A percentile compares a stretch with the other conserved stretches of the same genome.
These are phyloP conservation scores for Morpho achilles DNA, from an alignment of 2,888 invertebrate genomes.

Conservation along the genomic window DNA sequence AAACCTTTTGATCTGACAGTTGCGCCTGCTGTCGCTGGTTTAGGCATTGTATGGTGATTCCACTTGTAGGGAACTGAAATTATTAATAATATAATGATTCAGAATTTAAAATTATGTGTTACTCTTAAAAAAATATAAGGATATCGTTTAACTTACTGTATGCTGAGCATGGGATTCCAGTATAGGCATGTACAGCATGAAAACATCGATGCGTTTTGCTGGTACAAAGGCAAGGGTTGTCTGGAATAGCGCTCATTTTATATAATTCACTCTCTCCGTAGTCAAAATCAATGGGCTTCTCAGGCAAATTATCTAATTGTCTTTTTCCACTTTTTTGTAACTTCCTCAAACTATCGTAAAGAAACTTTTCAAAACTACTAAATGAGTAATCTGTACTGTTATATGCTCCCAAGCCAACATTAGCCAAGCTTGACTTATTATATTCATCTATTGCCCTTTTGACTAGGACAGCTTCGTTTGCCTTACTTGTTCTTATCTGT, in stretches of 20 bases:
- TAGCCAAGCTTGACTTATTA: constrained; percentile 85
- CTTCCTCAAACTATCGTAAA: constrained; percentile 90
- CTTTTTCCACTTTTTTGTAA: constrained; percentile 85
- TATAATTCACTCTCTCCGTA: constrained; percentile 77
- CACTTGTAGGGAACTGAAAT: constrained; percentile 85
- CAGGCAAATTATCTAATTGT: constrained; percentile 81
- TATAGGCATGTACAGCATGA: constrained; percentile 95
- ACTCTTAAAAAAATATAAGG: too few species aligned
- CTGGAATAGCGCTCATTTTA: constrained; percentile 81
- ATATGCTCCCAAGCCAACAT: constrained; percentile 82
- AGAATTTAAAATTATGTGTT: too few species aligned
- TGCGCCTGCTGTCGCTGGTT: constrained; percentile 79
- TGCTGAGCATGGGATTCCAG: constrained; percentile 92
- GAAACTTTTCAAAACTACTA: constrained; percentile 91
- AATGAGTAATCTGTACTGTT: constrained; percentile 83
- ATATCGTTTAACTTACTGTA: constrained; percentile 82
- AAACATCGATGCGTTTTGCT: constrained; percentile 93
- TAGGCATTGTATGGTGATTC: constrained; percentile 89
- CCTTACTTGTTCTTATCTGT: constrained; percentile 93
- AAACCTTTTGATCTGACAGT: constrained; percentile 75
- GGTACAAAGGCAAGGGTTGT: constrained; percentile 90
- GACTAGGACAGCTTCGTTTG: constrained; percentile 92
- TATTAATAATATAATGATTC: not conserved
- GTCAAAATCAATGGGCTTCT: constrained; percentile 72
- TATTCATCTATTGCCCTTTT: constrained; percentile 93